Evolutionary conservation across 2,797 vertebrate genomes (phyloP), one percentile per base, ranked within the genome.

Genomic region (Tokudaia tokunoshimensis): DNA sequence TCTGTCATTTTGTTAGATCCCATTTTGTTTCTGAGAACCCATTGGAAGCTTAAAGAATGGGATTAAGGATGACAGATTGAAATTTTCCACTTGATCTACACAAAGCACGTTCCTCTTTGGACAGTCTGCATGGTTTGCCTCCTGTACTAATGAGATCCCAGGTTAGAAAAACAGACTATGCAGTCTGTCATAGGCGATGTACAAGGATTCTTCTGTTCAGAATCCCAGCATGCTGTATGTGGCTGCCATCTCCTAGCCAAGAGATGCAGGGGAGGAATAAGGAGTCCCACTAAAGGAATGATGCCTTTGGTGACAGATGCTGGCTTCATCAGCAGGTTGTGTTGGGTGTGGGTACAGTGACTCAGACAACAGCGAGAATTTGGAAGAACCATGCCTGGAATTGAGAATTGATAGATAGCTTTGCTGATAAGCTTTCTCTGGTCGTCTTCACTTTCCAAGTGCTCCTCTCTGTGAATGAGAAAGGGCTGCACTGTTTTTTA

Each of bases 1-100:
- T 7, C 83, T 78, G 94, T 93, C 72, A 59, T 92, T 76, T 65
- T 95, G 19, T 85, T 75, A 90, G 55, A 80, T 84, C 11, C 41
- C n/a, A n/a, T n/a, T 41, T 31, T 24, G 76, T 85, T 93, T 91
- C 88, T 94, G 72, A 50, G 47, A 41, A 83, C 57, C 93, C 67
- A 22, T 9, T 82, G 83, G 89, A 87, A 92, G 41, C 6, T 55
- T 79, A 34, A 79, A 37, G 55, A 93, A 72, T 6, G 47, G n/a
- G 95, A 84, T 50, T 19, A 61, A 44, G 47, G 34, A 24, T 14
- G 17, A 81, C 37, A 87, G 65, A 13, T 29, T 90, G 47, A 59
- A 31, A 61, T 41, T 76, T 75, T 50, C 47, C 17, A 44, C 26
- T 12, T 85, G n/a, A 29, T 50, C 61, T 11, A 81, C 5, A 50